These are phyloP conservation scores for Caerostris extrusa DNA, from an alignment of 1,140 invertebrate genomes.

Conservation along the genomic window DNA sequence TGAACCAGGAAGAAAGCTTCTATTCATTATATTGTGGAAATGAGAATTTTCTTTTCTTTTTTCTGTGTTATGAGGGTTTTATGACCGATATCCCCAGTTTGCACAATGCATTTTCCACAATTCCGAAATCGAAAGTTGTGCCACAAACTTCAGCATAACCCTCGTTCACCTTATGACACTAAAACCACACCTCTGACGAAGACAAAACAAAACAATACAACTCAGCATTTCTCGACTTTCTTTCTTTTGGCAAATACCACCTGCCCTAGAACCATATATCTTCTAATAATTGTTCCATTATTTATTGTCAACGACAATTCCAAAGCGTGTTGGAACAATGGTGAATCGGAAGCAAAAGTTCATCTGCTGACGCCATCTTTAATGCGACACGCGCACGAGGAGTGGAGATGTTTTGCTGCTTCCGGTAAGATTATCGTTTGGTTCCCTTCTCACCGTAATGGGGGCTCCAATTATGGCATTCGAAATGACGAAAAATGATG, in stretches of 20 bases:
- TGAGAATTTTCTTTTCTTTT: no score
- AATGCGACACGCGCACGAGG: constrained; percentile 44
- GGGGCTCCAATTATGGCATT: neutral
- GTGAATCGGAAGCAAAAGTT: constrained; percentile 22
- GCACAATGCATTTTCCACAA: neutral
- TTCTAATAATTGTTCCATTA: constrained; percentile 23
- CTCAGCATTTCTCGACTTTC: neutral
- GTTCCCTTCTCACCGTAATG: neutral
- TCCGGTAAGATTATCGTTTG: constrained; percentile 22
- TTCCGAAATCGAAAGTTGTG: constrained; percentile 54
- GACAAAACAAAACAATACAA: constrained; percentile 28
- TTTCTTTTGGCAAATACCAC: neutral
- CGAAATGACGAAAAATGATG: neutral
- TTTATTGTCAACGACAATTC: constrained; percentile 53
- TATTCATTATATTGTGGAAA: neutral
- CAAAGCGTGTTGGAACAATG: constrained; percentile 49
- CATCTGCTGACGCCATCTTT: constrained; percentile 29
- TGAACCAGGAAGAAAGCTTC: neutral
- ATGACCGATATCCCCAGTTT: neutral
- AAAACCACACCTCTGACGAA: constrained; percentile 10
- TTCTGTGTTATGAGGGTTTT: neutral
- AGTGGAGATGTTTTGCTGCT: constrained; percentile 46
- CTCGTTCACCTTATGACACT: neutral
- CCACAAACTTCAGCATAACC: neutral
- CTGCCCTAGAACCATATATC: neutral